A percentile compares a stretch with the other conserved stretches of the same genome.
Evolutionary conservation across 2,888 invertebrate genomes (phyloP).

Genomic region (Stenodema calcarata): DNA sequence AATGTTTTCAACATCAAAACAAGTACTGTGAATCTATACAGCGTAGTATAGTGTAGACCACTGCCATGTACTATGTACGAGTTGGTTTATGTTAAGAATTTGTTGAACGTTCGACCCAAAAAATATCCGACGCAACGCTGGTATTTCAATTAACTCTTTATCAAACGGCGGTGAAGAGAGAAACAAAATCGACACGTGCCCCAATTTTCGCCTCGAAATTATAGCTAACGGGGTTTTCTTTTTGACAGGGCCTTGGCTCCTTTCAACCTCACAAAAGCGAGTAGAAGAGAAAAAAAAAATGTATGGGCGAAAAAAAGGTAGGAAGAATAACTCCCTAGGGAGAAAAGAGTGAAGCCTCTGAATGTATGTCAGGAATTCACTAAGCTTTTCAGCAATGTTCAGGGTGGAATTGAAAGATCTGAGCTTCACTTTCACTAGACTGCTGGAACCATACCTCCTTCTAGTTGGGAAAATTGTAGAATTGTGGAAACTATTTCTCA

Average conservation of each 20-base stretch:
- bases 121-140: too few relatives aligned
- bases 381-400: neutral
- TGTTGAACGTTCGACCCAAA: too few relatives aligned
- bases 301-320: neutral
- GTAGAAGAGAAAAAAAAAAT: neutral
- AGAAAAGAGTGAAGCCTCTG: neutral
- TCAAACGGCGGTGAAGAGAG: neutral
- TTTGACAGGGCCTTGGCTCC: neutral
- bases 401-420: too few relatives aligned
- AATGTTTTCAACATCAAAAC: too few relatives aligned
- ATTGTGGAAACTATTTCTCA: too few relatives aligned
- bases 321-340: neutral
- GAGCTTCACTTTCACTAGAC: too few relatives aligned
- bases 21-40: too few relatives aligned
- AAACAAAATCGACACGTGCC: neutral
- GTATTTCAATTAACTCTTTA: neutral
- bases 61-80: too few relatives aligned
- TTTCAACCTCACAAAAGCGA: neutral
- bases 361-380: neutral
- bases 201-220: neutral
- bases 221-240: neutral
- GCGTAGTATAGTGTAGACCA: too few relatives aligned
- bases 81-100: too few relatives aligned
- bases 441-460: too few relatives aligned
- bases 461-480: too few relatives aligned